Conservation (phyloP, 2,888 invertebrate genomes). For the Acleris emargana region DNA sequence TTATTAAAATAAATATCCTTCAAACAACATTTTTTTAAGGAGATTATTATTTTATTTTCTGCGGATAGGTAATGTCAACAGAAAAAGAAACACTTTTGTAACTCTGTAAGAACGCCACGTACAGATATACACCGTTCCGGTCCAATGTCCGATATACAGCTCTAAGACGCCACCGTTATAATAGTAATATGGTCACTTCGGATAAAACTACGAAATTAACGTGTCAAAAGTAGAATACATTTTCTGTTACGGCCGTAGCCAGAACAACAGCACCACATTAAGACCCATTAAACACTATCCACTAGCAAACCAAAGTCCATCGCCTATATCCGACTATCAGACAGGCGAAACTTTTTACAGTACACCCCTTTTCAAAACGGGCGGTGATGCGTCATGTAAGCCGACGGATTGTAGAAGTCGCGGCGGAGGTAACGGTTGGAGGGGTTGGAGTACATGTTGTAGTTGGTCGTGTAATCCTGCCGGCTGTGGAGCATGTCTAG, state of each 20-base stretch:
- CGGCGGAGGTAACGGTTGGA: constrained; percentile 64
- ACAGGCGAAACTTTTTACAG: constrained; percentile 78
- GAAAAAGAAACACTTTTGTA: too few relatives aligned
- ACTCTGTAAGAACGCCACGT: too few relatives aligned
- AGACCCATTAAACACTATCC: constrained; percentile 43
- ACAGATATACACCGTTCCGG: too few relatives aligned
- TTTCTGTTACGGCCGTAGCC: not conserved
- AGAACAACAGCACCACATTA: constrained; percentile 43
- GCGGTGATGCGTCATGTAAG: constrained; percentile 73
- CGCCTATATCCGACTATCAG: constrained; percentile 75
- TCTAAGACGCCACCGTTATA: too few relatives aligned
- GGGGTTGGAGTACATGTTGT: constrained; percentile 58
- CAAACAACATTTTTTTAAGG: not conserved
- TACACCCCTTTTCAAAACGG: constrained; percentile 82
- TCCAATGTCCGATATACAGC: too few relatives aligned
- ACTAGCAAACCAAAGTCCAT: constrained; percentile 62
- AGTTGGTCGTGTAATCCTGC: constrained; percentile 66
- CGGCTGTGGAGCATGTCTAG: constrained; percentile 75
- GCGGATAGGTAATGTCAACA: too few relatives aligned
- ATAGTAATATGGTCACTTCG: too few relatives aligned
- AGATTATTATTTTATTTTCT: too few relatives aligned
- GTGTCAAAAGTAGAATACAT: too few relatives aligned
- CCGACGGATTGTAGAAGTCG: constrained; percentile 69
- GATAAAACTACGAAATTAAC: too few relatives aligned
- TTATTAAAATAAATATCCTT: not conserved